Base-by-base conservation (phyloP, 1,140 invertebrate species). In the Anastrepha obliqua region DNA sequence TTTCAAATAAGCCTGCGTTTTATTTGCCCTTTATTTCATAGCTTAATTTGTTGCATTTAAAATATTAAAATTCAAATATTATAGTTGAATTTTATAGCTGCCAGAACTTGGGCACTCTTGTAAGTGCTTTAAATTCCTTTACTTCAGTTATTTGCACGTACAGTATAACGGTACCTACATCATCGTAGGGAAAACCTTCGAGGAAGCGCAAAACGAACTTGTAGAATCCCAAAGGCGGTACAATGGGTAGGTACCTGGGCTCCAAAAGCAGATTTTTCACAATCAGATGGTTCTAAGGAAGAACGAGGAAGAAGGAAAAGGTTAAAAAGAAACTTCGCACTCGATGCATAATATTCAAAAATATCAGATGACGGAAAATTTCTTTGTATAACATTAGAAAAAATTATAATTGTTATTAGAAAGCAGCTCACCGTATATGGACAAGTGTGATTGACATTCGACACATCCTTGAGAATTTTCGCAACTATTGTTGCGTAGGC, bases 401-500 rank as follows among this genome's bases (percentile, higher is more conserved):
- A 55, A 55, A 55, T 55, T 8, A 55, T 11, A 55, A 55, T 1
- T 29, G 29, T 29, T 29, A 29, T 29, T 29, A 65, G 15, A 20
- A 65, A 65, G 29, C 29, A 11, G 0, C 47, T 85, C 29, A 85
- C 78, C n/a, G 51, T 85, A 58, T 47, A 85, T 11, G 78, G 78
- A 85, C 78, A 85, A 20, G 47, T 85, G 8, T 85, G 78, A 42
- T 85, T 85, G 7, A 59, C 78, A 85, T 85, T 85, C 55, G 78
- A 85, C n/a, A 85, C 78, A 8, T 58, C 51, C 17, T 42, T 85
- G 17, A 85, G 78, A 29, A 85, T 85, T 20, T 59, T 85, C 47
- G 58, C 58, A n/a, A 59, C 78, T 13, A 55, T 85, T 59, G 51
- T 85, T 20, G 78, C 39, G 29, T 85, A 85, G 6, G 51, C 51